These are phyloP conservation scores for Hippasteria phrygiana DNA, from an alignment of 53 echinoderm and acorn worm species.

Conservation along the genomic window DNA sequence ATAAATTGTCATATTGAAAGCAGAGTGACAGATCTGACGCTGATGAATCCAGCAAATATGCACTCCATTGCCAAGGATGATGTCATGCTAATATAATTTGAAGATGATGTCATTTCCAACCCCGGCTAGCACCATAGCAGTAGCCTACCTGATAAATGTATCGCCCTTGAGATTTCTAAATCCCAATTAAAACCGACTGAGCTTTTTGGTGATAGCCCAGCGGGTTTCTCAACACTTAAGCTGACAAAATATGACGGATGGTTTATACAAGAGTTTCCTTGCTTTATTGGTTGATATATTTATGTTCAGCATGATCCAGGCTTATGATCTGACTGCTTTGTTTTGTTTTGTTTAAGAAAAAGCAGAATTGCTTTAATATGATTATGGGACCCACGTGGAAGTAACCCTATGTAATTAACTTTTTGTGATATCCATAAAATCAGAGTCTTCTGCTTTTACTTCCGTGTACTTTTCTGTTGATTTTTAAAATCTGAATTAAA, in stretches of 20 bases:
- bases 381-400: too few relatives aligned
- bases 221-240: background rate
- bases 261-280: background rate
- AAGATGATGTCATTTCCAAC: background rate
- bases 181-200: background rate
- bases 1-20: background rate
- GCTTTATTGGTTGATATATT: background rate
- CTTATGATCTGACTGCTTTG: too few relatives aligned
- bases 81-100: background rate
- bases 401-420: too few relatives aligned
- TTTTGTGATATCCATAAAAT: too few relatives aligned
- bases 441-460: too few relatives aligned
- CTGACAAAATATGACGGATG: constrained; percentile 8
- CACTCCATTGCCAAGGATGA: background rate
- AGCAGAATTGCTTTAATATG: too few relatives aligned
- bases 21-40: background rate
- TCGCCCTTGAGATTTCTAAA: background rate
- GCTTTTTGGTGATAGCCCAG: background rate
- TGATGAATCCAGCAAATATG: background rate
- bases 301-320: too few relatives aligned
- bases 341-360: too few relatives aligned
- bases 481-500: too few relatives aligned
- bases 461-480: too few relatives aligned
- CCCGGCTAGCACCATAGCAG: background rate
- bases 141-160: background rate